Evolutionary conservation across 2,113 vertebrate species (phyloP).

Genomic region (Mus spicilegus): DNA sequence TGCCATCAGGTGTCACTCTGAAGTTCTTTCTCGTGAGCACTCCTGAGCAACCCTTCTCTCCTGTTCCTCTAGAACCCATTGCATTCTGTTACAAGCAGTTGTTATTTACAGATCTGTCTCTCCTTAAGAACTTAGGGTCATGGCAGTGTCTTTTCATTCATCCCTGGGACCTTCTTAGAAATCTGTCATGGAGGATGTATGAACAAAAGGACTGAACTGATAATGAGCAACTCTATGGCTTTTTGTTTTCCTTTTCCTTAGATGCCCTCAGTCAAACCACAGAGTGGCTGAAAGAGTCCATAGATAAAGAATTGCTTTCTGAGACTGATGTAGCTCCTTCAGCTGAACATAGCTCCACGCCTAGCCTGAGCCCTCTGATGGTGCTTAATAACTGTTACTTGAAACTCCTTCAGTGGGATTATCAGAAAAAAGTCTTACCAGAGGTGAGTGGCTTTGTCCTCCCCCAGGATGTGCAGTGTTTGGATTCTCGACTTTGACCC

Average conservation of each 20-base stretch:
- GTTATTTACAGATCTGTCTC: background rate
- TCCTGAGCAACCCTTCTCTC: background rate
- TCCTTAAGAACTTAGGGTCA: background rate
- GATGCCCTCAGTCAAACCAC: slow-evolving; percentile 93
- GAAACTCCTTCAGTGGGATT: slow-evolving; percentile 92
- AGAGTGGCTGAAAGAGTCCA: slow-evolving; percentile 92
- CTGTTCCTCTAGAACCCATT: background rate
- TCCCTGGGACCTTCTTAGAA: background rate
- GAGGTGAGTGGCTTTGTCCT: slow-evolving; percentile 88
- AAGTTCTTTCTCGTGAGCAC: background rate
- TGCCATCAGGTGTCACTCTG: background rate
- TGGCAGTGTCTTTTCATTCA: background rate
- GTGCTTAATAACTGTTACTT: slow-evolving; percentile 93
- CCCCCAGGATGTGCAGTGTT: background rate
- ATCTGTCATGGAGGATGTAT: background rate
- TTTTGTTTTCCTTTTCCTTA: slow-evolving; percentile 72
- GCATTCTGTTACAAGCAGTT: background rate
- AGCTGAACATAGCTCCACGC: slow-evolving; percentile 81
- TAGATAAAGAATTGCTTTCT: slow-evolving; percentile 90
- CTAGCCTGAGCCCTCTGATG: slow-evolving; percentile 89
- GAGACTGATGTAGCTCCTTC: slow-evolving; percentile 80
- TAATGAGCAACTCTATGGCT: background rate
- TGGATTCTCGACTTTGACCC: slow-evolving; percentile 5
- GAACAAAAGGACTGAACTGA: background rate
- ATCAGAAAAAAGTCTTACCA: slow-evolving; percentile 88